phyloP scores from a whole-genome alignment of 2,888 invertebrate genomes.

The Pterostichus niger region DNA sequence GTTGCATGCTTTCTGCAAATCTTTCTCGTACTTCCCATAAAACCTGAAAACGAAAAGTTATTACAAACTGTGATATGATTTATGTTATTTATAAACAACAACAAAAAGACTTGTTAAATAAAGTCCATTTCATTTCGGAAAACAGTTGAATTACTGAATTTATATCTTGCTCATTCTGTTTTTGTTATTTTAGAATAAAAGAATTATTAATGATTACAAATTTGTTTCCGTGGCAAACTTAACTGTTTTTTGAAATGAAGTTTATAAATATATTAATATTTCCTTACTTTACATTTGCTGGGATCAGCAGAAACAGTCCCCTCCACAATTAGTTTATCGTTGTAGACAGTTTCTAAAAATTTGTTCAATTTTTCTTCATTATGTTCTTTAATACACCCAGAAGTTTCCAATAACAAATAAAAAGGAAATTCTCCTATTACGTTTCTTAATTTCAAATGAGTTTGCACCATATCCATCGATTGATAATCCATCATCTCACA shows the following conservation, averaged over 20 bases:
- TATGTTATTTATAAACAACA: no score
- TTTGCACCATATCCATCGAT: constrained; percentile 83
- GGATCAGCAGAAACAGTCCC: constrained; percentile 91
- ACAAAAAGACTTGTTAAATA: no score
- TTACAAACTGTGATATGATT: no score
- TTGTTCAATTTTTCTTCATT: constrained; percentile 90
- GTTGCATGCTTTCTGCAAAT: constrained; percentile 86
- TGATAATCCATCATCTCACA: constrained; percentile 94
- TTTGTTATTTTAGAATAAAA: no score
- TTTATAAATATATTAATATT: background rate
- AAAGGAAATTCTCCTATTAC: constrained; percentile 87
- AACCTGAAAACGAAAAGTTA: constrained; percentile 76
- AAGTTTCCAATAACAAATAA: constrained; percentile 91
- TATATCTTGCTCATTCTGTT: no score
- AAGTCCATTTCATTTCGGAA: no score
- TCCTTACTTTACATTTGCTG: constrained; percentile 84
- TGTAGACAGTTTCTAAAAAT: constrained; percentile 88
- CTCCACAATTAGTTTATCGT: constrained; percentile 85
- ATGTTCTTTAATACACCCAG: constrained; percentile 90
- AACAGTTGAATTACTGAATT: no score
- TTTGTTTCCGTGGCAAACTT: no score
- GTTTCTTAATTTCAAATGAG: constrained; percentile 81
- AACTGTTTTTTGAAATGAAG: no score
- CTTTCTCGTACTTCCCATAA: constrained; percentile 93
- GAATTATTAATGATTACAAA: no score